Evolutionary conservation across 2,888 invertebrate genomes (phyloP).

Genomic region (Lasioglossum morio): DNA sequence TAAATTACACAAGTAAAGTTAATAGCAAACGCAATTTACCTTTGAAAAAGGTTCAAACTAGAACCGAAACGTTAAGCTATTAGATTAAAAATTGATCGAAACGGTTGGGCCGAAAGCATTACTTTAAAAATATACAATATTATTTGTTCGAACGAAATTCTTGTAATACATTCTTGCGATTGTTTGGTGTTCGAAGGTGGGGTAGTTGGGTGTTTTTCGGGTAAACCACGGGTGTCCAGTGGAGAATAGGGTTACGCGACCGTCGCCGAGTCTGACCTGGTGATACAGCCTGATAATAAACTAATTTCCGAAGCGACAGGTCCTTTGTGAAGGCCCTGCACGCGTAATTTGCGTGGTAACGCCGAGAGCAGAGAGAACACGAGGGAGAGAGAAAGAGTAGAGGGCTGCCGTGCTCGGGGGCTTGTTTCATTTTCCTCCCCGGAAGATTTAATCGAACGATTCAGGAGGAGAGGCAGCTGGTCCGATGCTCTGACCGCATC

Average conservation of each 20-base stretch:
- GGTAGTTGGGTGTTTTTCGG: neutral
- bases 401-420: neutral
- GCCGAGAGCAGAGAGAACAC: neutral
- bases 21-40: no score
- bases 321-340: neutral
- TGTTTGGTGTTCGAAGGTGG: neutral
- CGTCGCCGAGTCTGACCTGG: neutral
- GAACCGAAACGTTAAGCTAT: no score
- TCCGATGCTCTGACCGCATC: slow-evolving; percentile 24
- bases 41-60: no score
- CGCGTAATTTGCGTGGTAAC: slow-evolving; percentile 17
- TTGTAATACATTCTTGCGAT: no score
- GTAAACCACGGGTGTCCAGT: neutral
- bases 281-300: slow-evolving; percentile 10
- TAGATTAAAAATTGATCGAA: no score
- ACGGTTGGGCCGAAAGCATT: no score
- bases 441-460: slow-evolving; percentile 36
- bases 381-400: neutral
- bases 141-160: neutral
- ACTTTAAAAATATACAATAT: neutral
- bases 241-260: neutral
- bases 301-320: neutral
- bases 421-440: slow-evolving; percentile 33
- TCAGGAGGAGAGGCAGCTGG: neutral
- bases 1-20: no score